phyloP scores from a whole-genome alignment of 2,113 vertebrate genomes.

The Rhinolophus ferrumequinum region DNA sequence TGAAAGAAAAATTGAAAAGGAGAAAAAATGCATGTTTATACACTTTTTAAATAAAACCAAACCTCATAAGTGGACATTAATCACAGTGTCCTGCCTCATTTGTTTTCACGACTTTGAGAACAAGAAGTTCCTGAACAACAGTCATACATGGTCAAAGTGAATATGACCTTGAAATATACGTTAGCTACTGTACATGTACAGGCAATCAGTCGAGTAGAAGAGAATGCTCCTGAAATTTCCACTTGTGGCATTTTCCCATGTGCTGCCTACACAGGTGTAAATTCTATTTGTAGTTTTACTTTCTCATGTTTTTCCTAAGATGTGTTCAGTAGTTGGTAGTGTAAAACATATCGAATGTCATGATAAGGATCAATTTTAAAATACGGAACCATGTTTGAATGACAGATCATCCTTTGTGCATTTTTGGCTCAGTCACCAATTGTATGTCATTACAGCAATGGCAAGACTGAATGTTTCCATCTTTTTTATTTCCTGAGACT shows the following conservation, averaged over 20 bases:
- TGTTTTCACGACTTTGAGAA: conserved; percentile 82
- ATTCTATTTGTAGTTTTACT: neutral
- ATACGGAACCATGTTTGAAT: neutral
- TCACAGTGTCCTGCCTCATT: conserved; percentile 88
- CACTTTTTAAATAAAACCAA: conserved; percentile 87
- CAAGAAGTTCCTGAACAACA: conserved; percentile 73
- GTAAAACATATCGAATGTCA: neutral
- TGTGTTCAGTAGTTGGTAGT: neutral
- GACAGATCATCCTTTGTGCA: neutral
- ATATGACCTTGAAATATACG: conserved; percentile 71
- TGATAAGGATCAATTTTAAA: neutral
- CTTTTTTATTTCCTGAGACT: neutral
- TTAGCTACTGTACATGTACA: conserved; percentile 79
- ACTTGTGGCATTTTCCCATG: conserved; percentile 32
- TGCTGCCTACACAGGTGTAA: conserved; percentile 16
- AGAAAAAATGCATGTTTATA: conserved; percentile 86
- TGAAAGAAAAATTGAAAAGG: conserved; percentile 77
- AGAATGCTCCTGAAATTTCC: conserved; percentile 27
- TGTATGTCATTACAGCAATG: neutral
- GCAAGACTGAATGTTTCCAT: neutral
- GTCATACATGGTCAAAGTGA: conserved; percentile 52
- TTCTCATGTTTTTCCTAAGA: conserved; percentile 19
- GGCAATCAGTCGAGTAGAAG: conserved; percentile 63
- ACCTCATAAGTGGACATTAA: conserved; percentile 89
- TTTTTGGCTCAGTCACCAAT: neutral